Base-by-base conservation (phyloP, 1,140 invertebrate species). In the Trichogramma pretiosum region DNA sequence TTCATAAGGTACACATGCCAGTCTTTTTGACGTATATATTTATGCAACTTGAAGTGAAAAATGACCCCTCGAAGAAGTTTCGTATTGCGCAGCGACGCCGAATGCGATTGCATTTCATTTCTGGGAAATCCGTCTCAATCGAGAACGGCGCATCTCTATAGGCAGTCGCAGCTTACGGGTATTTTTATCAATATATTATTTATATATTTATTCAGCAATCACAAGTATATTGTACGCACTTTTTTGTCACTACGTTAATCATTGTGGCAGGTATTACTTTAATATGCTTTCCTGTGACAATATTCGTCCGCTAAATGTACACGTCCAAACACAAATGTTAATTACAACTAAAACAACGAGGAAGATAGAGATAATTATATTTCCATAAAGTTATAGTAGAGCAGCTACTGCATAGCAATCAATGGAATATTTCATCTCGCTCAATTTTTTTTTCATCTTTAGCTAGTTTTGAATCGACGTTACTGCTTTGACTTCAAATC, bases 311-410 rank as follows among this genome's bases (percentile, higher is more conserved):
- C 39, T 52, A 50, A 61, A 57, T 58, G 53, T 61, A 63, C 56
- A 58, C 59, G 62, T 62, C 56, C 55, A 58, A 60, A 56, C 54
- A 53, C 45, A 38, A 41, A 10, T 52, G 50, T 45, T 62, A 53
- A 7, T 28, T 28, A n/a, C n/a, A n/a, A n/a, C n/a, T 47, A 51
- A 52, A 57, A 44, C n/a, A 24, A 57, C 57, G 48, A 59, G 48
- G 43, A 58, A 56, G 58, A 59, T 56, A 53, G 46, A 49, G 42
- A 53, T 41, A 48, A 36, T 32, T 36, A 49, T 48, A 52, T 17
- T 46, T 19, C 30, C 39, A 37, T 35, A 45, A 48, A 47, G 24
- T 34, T 54, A 50, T 52, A 41, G 16, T 50, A 56, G 46, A 41
- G 47, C 56, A 50, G 54, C 50, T 51, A 56, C n/a, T n/a, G n/a